Base-by-base conservation (phyloP, 1,140 invertebrate genomes). In the Drosophila carrolli region DNA sequence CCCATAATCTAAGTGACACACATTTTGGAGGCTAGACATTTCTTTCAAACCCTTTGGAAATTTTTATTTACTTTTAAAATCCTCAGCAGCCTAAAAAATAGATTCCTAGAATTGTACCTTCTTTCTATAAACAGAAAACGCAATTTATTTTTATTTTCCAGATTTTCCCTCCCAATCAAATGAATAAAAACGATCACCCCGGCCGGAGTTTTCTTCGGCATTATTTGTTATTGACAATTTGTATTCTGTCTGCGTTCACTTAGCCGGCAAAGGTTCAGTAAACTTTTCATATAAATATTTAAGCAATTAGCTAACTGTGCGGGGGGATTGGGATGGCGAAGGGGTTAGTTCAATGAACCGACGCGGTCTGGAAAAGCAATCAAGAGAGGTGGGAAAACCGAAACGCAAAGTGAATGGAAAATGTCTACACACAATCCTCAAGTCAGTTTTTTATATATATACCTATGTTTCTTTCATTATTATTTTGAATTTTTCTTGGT, bases 401-500 rank as follows among this genome's bases (percentile, higher is more conserved):
- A 88, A 86, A 86, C 83, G 79, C 84, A 86, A 86, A 86, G 83
- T 86, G 83, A 86, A 86, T 88, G 83, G 83, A 86, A 86, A 86
- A 89, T 88, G 84, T 90, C 84, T 88, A 75, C 85, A 88, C 85
- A 88, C 72, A 88, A 61, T 86, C 48, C 68, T 19, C 61, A 32
- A 53, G 61, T 76, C 51, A 62, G 73, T 77, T 63, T 78, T 62
- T 29, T 40, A 50, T 60, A 40, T 47, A 32, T 32, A 32, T 7
- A 32, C 29, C 44, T 60, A 40, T 47, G 57, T 70, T 56, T 73
- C 44, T 56, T 60, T 67, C 66, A 43, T 78, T 77, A 86, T 75
- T 85, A 62, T 85, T 77, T 68, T 58, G 37, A 59, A 51, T 66
- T 60, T 76, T 81, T 48, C n/a, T 63, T 23, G 44, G 13, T 47